These are phyloP conservation scores for Anastrepha obliqua DNA, from an alignment of 1,140 invertebrate genomes.

Conservation along the genomic window DNA sequence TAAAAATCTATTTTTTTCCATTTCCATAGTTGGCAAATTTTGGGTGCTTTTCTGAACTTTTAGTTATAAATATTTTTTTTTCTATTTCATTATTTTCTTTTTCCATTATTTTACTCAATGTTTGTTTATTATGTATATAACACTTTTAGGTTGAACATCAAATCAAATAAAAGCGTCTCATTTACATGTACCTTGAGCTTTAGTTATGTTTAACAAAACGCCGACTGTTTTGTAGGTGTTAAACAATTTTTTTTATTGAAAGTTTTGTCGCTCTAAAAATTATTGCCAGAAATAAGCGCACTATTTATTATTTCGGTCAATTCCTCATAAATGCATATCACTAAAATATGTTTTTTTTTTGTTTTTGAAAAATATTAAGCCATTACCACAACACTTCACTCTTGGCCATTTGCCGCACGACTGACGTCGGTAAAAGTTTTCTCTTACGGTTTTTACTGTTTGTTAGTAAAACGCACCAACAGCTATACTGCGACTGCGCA, in stretches of 20 bases:
- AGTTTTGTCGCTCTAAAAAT: not conserved
- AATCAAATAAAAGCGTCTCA: too few relatives aligned
- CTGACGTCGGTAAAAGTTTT: constrained; percentile 68
- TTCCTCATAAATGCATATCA: not conserved
- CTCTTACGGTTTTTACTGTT: constrained; percentile 68
- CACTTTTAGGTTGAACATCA: too few relatives aligned
- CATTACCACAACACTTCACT: constrained; percentile 55
- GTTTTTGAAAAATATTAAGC: not conserved
- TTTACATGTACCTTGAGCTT: too few relatives aligned
- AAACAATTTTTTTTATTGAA: not conserved
- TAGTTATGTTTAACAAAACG: too few relatives aligned
- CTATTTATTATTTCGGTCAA: not conserved
- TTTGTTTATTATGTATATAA: too few relatives aligned
- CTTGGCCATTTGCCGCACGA: constrained; percentile 68
- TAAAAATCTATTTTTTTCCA: too few relatives aligned
- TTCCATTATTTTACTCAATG: too few relatives aligned
- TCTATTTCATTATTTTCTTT: too few relatives aligned
- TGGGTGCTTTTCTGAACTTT: too few relatives aligned
- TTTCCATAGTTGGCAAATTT: too few relatives aligned
- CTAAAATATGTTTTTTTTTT: not conserved
- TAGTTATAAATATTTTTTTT: too few relatives aligned
- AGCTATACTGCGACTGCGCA: constrained; percentile 21
- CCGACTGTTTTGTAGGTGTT: too few relatives aligned
- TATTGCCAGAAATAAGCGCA: not conserved
- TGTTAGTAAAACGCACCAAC: constrained; percentile 33